A percentile compares a stretch with the other conserved stretches of the same genome.
phyloP scores from a whole-genome alignment of 1,140 invertebrate genomes.

The Phthorimaea operculella region DNA sequence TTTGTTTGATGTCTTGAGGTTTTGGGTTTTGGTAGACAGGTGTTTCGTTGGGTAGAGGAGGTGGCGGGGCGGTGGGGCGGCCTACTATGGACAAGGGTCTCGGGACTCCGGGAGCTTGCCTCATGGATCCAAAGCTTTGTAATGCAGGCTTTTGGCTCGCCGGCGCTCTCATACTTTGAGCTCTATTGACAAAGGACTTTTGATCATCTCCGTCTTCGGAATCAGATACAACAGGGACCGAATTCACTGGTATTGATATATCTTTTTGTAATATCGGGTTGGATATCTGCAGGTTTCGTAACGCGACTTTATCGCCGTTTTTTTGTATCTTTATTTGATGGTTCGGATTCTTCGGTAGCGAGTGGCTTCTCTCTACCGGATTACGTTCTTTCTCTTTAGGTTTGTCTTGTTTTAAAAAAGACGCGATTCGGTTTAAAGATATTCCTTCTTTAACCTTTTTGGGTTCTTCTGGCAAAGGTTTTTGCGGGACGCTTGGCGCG shows the following conservation, averaged over 20 bases:
- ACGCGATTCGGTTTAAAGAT: slow-evolving; percentile 79
- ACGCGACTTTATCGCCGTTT: slow-evolving; percentile 73
- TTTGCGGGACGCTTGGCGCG: slow-evolving; percentile 52
- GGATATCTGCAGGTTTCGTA: slow-evolving; percentile 84
- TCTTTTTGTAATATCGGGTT: slow-evolving; percentile 79
- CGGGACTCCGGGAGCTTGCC: slow-evolving; percentile 70
- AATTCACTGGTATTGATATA: slow-evolving; percentile 70
- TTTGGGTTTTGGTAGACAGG: slow-evolving; percentile 68
- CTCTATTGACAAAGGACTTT: slow-evolving; percentile 73
- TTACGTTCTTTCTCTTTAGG: slow-evolving; percentile 69
- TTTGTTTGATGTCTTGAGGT: slow-evolving; percentile 42
- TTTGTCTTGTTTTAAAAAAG: slow-evolving; percentile 77
- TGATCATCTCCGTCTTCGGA: slow-evolving; percentile 56
- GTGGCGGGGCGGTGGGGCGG: slow-evolving; percentile 72
- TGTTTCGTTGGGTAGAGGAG: slow-evolving; percentile 65
- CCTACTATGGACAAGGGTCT: slow-evolving; percentile 78
- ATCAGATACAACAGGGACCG: slow-evolving; percentile 69
- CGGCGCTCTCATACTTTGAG: slow-evolving; percentile 80
- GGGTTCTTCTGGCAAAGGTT: slow-evolving; percentile 58
- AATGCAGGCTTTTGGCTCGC: slow-evolving; percentile 66
- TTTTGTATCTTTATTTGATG: slow-evolving; percentile 72
- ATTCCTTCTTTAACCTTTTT: slow-evolving; percentile 70
- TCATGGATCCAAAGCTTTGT: slow-evolving; percentile 84
- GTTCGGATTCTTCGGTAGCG: slow-evolving; percentile 69
- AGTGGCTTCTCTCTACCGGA: slow-evolving; percentile 68